Percentiles rank a stretch among this genome's conserved stretches.
Conservation (phyloP, 1,140 invertebrate species). For the Thaumatotibia leucotreta region DNA sequence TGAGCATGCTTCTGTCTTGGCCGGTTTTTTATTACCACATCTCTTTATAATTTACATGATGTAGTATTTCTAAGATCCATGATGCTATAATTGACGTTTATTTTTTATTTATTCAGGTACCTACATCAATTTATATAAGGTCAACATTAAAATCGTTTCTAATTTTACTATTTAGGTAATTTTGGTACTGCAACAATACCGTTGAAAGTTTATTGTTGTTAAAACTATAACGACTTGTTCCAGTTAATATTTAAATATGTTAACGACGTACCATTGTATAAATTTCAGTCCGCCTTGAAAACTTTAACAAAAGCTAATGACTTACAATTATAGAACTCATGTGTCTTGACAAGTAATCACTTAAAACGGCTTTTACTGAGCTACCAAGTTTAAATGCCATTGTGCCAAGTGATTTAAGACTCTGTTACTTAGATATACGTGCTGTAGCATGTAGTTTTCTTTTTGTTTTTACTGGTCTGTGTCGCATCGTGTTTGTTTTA, state of each 20-base stretch:
- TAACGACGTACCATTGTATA: neutral
- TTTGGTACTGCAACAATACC: neutral
- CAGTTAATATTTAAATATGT: neutral
- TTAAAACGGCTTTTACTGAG: neutral
- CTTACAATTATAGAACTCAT: neutral
- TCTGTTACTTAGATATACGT: neutral
- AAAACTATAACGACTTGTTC: neutral
- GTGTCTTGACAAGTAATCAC: neutral
- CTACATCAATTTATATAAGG: neutral
- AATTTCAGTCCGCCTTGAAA: slow-evolving; percentile 6
- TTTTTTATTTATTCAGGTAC: too few relatives aligned
- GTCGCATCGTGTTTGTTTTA: neutral
- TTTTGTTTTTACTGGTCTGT: neutral
- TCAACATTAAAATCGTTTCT: too few relatives aligned
- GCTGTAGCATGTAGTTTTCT: neutral
- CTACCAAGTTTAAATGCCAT: neutral
- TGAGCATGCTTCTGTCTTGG: too few relatives aligned
- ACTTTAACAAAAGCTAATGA: slow-evolving; percentile 2
- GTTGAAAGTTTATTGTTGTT: neutral
- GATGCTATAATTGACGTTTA: too few relatives aligned
- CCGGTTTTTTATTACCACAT: too few relatives aligned
- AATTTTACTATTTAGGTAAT: too few relatives aligned
- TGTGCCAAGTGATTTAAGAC: neutral
- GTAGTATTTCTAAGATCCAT: too few relatives aligned
- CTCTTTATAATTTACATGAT: too few relatives aligned